phyloP scores from a whole-genome alignment of 1,140 invertebrate genomes.

The Rhizoglyphus robini region DNA sequence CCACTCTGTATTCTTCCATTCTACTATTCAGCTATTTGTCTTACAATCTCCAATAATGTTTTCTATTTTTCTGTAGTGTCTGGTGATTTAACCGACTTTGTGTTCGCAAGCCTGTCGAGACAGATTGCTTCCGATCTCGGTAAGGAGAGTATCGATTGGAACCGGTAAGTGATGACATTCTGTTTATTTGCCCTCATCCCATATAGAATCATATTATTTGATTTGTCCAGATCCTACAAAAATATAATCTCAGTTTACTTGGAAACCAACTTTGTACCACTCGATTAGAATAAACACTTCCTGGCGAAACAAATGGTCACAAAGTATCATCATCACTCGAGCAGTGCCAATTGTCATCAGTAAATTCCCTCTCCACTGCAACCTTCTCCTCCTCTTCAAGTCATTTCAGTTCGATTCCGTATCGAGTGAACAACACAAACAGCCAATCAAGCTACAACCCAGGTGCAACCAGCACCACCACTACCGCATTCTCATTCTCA shows the following conservation, averaged over 20 bases:
- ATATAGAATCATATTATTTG: too few species aligned
- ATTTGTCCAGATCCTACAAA: too few species aligned
- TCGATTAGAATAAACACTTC: constrained; percentile 38
- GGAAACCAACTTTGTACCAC: constrained; percentile 67
- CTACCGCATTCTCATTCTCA: too few species aligned
- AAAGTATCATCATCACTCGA: neutral
- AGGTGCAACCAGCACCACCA: too few species aligned
- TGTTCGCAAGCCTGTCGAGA: neutral
- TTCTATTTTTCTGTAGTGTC: neutral
- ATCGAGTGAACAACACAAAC: neutral
- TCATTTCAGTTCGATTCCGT: neutral
- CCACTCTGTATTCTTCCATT: too few species aligned
- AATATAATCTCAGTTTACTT: constrained; percentile 47
- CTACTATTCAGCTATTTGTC: too few species aligned
- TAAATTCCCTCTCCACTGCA: neutral
- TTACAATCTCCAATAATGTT: neutral
- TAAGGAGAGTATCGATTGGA: constrained; percentile 21
- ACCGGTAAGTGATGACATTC: constrained; percentile 39
- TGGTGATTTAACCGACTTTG: neutral
- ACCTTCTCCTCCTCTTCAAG: too few species aligned
- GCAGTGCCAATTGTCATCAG: neutral
- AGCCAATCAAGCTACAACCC: too few species aligned
- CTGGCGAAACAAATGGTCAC: too few species aligned
- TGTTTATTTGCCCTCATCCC: too few species aligned
- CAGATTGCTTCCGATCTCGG: constrained; percentile 17